These are phyloP conservation scores for Euglossa dilemma DNA, from an alignment of 1,140 invertebrate species.

Conservation along the genomic window DNA sequence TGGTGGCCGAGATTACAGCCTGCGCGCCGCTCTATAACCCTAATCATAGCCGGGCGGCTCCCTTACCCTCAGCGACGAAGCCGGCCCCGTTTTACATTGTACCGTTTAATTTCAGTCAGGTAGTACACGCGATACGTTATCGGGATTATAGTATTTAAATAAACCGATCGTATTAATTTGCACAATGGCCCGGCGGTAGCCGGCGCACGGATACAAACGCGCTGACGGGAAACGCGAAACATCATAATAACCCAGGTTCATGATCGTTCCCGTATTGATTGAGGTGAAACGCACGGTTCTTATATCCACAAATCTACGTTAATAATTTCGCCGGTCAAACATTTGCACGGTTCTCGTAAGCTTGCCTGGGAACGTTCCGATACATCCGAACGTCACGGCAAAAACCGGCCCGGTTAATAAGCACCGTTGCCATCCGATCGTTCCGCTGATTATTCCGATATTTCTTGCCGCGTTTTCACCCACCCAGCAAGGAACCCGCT, in stretches of 20 bases:
- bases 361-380: not conserved
- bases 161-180: constrained; percentile 41
- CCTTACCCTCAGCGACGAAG: not conserved
- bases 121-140: too few species aligned
- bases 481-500: not conserved
- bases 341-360: not conserved
- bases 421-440: not conserved
- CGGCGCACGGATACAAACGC: not conserved
- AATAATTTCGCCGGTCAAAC: constrained; percentile 17
- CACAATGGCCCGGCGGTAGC: not conserved
- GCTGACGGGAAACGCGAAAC: not conserved
- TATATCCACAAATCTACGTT: not conserved
- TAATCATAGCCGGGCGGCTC: not conserved
- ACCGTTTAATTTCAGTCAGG: not conserved
- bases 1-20: not conserved
- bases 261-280: constrained; percentile 16
- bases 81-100: not conserved
- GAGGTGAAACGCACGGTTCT: not conserved
- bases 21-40: not conserved
- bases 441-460: not conserved
- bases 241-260: constrained; percentile 32
- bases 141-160: constrained; percentile 17
- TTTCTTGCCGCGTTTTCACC: not conserved
- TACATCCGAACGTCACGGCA: not conserved
- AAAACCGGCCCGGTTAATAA: not conserved